A percentile compares a stretch with the other conserved stretches of the same genome.
phyloP scores from a whole-genome alignment of 30 jellyfish, hydroid and myxozoan genomes.

The Hydractinia echinata region DNA sequence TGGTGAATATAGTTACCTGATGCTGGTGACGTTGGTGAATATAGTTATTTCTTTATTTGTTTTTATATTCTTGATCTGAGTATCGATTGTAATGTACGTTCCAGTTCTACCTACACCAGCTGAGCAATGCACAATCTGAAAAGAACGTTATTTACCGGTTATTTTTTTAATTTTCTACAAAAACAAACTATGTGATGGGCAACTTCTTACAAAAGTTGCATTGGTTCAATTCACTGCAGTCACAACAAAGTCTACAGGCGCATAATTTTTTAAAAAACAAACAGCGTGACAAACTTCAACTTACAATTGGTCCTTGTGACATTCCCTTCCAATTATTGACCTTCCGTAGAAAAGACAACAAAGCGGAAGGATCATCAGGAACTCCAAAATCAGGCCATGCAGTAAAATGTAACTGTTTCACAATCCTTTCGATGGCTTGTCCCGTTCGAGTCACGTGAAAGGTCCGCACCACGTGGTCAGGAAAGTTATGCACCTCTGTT shows the following conservation, averaged over 20 bases:
- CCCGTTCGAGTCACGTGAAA: constrained; percentile 79
- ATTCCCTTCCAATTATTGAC: constrained; percentile 77
- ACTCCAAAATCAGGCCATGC: constrained; percentile 99
- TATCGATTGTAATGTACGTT: constrained; percentile 78
- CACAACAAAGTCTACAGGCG: no score
- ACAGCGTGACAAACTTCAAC: background rate
- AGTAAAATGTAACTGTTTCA: constrained; percentile 81
- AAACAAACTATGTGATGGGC: no score
- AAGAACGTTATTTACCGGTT: background rate
- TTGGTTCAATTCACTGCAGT: no score
- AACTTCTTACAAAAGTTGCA: no score
- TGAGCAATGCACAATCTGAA: constrained; percentile 88
- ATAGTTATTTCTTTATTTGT: constrained; percentile 37
- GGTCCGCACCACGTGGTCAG: constrained; percentile 77
- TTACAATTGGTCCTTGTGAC: constrained; percentile 48
- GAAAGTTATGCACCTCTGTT: constrained; percentile 58
- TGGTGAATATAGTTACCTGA: constrained; percentile 54
- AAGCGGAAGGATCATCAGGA: constrained; percentile 78
- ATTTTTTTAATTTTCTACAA: no score
- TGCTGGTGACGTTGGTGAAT: constrained; percentile 46
- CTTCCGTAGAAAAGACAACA: constrained; percentile 63
- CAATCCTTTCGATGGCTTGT: constrained; percentile 69
- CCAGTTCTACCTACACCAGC: constrained; percentile 99
- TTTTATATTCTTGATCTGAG: constrained; percentile 70
- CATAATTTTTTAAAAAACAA: no score